Evolutionary conservation across 2,888 invertebrate genomes (phyloP).

Genomic region (Eristalis tenax): DNA sequence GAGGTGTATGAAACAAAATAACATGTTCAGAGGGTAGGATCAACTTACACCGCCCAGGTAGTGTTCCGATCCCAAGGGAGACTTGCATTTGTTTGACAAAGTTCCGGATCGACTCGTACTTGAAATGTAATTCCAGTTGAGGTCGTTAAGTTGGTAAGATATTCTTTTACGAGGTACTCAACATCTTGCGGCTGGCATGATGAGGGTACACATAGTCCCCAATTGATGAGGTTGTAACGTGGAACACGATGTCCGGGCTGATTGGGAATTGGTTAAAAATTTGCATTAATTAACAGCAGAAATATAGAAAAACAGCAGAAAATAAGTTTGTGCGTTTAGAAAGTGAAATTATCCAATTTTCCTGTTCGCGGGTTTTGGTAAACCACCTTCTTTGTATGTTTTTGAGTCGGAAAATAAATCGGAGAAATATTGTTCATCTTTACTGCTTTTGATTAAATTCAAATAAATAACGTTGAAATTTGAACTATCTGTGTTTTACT

Average conservation of each 20-base stretch:
- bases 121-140: slow-evolving; percentile 83
- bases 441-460: no score
- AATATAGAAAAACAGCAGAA: no score
- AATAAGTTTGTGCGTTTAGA: no score
- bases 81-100: slow-evolving; percentile 83
- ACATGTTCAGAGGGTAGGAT: background rate
- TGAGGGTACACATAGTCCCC: slow-evolving; percentile 87
- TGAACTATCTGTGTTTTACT: no score
- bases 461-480: no score
- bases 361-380: no score
- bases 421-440: no score
- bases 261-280: background rate
- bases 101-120: slow-evolving; percentile 84
- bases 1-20: no score
- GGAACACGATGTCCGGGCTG: slow-evolving; percentile 88
- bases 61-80: slow-evolving; percentile 81
- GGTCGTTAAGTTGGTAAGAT: slow-evolving; percentile 81
- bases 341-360: no score
- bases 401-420: no score
- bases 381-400: no score
- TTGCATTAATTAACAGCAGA: no score
- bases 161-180: slow-evolving; percentile 83
- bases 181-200: slow-evolving; percentile 84
- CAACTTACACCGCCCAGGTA: slow-evolving; percentile 82
- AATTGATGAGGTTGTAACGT: slow-evolving; percentile 85